Conservation (phyloP, 2,797 vertebrate species). For the Poeciliopsis gracilis region DNA sequence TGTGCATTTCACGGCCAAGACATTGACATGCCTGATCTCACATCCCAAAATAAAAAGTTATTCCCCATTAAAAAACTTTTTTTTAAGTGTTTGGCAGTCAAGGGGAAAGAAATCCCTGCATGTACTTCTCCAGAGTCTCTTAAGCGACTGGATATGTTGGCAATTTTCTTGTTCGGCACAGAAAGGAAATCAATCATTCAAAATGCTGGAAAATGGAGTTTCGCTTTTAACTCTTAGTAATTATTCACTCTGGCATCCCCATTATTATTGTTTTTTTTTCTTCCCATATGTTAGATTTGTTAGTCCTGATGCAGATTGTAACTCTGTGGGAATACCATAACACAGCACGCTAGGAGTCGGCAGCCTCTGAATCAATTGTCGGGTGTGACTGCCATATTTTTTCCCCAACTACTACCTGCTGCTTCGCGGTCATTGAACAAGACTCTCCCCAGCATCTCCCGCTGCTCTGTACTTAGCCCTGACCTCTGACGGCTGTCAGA, state of each 20-base stretch:
- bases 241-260: slow-evolving; percentile 1
- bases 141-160: slow-evolving; percentile 16
- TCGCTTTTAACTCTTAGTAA: slow-evolving; percentile 1
- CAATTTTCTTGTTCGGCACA: slow-evolving; percentile 4
- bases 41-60: slow-evolving; percentile 26
- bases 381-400: not conserved
- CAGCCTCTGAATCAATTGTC: slow-evolving; percentile 7
- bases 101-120: not conserved
- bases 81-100: slow-evolving; percentile 16
- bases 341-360: not conserved
- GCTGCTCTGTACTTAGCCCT: slow-evolving; percentile 21
- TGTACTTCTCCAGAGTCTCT: slow-evolving; percentile 14
- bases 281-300: slow-evolving; percentile 1
- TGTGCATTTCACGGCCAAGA: slow-evolving; percentile 16
- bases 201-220: not conserved
- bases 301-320: not conserved
- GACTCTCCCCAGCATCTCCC: not conserved
- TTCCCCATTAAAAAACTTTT: slow-evolving; percentile 8
- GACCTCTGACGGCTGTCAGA: slow-evolving; percentile 20
- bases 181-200: slow-evolving; percentile 26
- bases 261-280: slow-evolving; percentile 10
- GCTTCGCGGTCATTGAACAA: slow-evolving; percentile 11
- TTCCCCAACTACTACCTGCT: slow-evolving; percentile 2
- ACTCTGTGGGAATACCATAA: slow-evolving; percentile 1
- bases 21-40: slow-evolving; percentile 9